Conservation (phyloP, 2,888 invertebrate genomes). For the Ormyrus labotus region DNA sequence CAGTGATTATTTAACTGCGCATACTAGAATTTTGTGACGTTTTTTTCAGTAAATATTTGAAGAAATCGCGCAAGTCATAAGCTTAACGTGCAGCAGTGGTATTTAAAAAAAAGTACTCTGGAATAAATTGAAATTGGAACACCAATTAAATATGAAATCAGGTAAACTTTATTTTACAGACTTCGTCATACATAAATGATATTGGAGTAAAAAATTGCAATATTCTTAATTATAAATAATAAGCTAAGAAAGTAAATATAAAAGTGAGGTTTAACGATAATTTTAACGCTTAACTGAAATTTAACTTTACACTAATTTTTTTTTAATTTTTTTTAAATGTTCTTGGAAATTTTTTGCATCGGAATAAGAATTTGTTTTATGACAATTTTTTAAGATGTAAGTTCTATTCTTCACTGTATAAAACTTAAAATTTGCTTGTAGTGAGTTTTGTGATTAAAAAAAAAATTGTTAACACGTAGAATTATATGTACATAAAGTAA, state of each 20-base stretch:
- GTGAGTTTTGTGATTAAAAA: slow-evolving; percentile 1
- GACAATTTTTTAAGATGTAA: slow-evolving; percentile 6
- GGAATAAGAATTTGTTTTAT: slow-evolving; percentile 14
- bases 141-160: slow-evolving; percentile 37
- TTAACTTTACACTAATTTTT: slow-evolving; percentile 35
- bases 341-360: slow-evolving; percentile 17
- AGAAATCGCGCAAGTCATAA: too few species aligned
- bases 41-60: too few species aligned
- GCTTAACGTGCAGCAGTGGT: too few species aligned
- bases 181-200: slow-evolving; percentile 54
- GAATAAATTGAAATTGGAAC: not conserved
- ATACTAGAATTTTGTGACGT: not conserved
- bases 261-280: slow-evolving; percentile 41
- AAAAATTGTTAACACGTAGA: slow-evolving; percentile 40
- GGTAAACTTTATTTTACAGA: slow-evolving; percentile 57
- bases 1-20: slow-evolving; percentile 75
- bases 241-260: slow-evolving; percentile 35
- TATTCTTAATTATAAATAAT: slow-evolving; percentile 52
- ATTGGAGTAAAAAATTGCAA: slow-evolving; percentile 45
- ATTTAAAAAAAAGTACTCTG: too few species aligned
- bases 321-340: slow-evolving; percentile 14
- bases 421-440: slow-evolving; percentile 30
- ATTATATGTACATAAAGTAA: slow-evolving; percentile 40
- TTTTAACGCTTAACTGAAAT: slow-evolving; percentile 47
- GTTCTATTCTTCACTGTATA: not conserved